Conservation (phyloP, 2,888 invertebrate genomes). For the Pyralis farinalis region DNA sequence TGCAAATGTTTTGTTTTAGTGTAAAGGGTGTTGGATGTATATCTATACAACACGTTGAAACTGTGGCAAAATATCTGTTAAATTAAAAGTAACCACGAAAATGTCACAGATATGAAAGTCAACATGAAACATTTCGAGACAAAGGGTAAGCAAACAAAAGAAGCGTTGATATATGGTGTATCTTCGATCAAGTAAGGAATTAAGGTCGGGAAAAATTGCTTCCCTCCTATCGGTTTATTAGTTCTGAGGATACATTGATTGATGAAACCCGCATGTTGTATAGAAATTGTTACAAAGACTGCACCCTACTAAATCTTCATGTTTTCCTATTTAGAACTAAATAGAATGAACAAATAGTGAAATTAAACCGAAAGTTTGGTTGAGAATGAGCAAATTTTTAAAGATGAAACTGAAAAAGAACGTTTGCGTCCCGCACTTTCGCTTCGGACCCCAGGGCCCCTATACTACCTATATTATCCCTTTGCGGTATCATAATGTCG, state of each 20-base stretch:
- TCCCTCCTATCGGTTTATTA: constrained; percentile 2
- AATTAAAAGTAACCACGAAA: too few species aligned
- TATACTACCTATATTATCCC: too few species aligned
- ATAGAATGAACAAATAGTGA: too few species aligned
- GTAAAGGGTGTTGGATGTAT: too few species aligned
- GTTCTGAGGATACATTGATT: constrained; percentile 3
- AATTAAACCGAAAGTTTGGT: too few species aligned
- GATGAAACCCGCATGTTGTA: not conserved
- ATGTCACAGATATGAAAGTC: too few species aligned
- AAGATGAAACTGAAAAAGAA: too few species aligned
- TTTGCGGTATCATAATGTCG: too few species aligned
- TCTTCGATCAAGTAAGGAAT: not conserved
- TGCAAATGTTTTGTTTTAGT: not conserved
- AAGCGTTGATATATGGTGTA: not conserved
- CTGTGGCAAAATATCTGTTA: too few species aligned
- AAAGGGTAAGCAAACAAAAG: not conserved
- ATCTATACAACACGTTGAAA: too few species aligned
- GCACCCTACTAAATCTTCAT: constrained; percentile 8
- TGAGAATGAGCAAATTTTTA: not conserved
- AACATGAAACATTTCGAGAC: not conserved
- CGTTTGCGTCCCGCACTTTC: too few species aligned
- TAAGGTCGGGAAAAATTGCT: not conserved
- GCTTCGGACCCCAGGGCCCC: too few species aligned
- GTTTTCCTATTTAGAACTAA: not conserved
- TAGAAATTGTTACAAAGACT: constrained; percentile 1